A percentile compares a stretch with the other conserved stretches of the same genome.
These are phyloP conservation scores for Neogobius melanostomus DNA, from an alignment of 2,113 vertebrate genomes.

Conservation along the genomic window DNA sequence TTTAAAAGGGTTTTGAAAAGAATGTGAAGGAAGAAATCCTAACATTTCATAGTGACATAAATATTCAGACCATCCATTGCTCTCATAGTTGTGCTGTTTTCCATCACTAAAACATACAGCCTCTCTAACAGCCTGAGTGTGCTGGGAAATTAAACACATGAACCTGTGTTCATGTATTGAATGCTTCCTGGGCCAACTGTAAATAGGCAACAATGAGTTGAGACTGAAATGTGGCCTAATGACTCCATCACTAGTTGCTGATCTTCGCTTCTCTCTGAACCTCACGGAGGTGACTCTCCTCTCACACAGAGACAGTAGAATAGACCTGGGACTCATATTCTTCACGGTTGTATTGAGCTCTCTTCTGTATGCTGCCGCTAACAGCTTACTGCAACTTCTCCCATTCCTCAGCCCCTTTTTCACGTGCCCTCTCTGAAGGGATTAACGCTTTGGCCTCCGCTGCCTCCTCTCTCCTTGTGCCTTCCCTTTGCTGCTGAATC, in stretches of 20 bases:
- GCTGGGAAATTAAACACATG: no score
- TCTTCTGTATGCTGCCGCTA: slow-evolving; percentile 51
- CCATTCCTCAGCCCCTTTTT: slow-evolving; percentile 47
- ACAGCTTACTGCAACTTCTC: slow-evolving; percentile 57
- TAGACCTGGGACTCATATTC: slow-evolving; percentile 17
- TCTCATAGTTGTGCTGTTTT: no score
- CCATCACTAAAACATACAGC: no score
- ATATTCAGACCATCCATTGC: no score
- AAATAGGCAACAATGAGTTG: not conserved
- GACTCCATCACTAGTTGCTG: slow-evolving; percentile 13
- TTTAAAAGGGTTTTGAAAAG: no score
- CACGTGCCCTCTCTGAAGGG: slow-evolving; percentile 55
- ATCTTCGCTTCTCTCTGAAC: slow-evolving; percentile 26
- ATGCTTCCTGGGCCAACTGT: no score
- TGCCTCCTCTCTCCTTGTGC: slow-evolving; percentile 66
- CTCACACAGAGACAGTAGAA: slow-evolving; percentile 29
- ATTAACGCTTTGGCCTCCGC: slow-evolving; percentile 59
- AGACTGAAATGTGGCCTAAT: not conserved
- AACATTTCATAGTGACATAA: no score
- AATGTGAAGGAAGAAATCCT: no score
- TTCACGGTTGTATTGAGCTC: slow-evolving; percentile 20
- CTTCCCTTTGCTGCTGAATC: slow-evolving; percentile 53
- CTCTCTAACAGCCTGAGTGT: no score
- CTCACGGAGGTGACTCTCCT: slow-evolving; percentile 33
- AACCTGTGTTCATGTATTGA: no score